Percentiles rank a stretch among this genome's conserved stretches.
Conservation (phyloP, 2,797 vertebrate species). For the Pterois miles region DNA sequence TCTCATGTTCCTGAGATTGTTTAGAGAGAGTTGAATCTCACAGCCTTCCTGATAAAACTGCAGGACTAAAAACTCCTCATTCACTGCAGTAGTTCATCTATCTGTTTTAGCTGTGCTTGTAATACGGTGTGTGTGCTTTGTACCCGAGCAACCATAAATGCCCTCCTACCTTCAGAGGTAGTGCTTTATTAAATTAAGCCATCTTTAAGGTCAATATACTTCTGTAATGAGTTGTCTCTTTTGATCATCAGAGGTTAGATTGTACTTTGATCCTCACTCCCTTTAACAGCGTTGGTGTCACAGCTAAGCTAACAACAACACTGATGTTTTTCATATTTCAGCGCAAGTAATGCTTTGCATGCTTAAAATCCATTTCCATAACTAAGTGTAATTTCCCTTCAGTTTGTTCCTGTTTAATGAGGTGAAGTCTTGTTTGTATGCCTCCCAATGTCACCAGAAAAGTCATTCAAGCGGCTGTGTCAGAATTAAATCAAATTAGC, state of each 20-base stretch:
- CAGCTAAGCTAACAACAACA: constrained; percentile 61
- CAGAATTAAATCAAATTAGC: constrained; percentile 97
- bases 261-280: constrained; percentile 73
- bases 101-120: constrained; percentile 62
- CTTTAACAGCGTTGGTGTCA: constrained; percentile 68
- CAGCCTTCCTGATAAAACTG: constrained; percentile 20
- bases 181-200: constrained; percentile 82
- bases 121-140: constrained; percentile 62
- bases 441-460: constrained; percentile 97
- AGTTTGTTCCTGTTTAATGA: constrained; percentile 99
- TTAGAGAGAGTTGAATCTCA: background rate
- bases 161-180: constrained; percentile 66
- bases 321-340: constrained; percentile 85
- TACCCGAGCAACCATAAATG: constrained; percentile 61
- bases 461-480: constrained; percentile 93
- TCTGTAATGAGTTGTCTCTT: constrained; percentile 85
- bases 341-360: constrained; percentile 97
- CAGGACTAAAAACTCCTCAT: constrained; percentile 29
- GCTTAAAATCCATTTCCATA: constrained; percentile 99
- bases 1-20: constrained; percentile 1
- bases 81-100: constrained; percentile 48
- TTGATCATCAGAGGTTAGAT: constrained; percentile 82
- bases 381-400: constrained; percentile 99
- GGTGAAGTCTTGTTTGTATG: constrained; percentile 99
- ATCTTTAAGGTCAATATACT: constrained; percentile 84